Percentiles rank a stretch among this genome's conserved stretches.
These are phyloP conservation scores for Helleia helle DNA, from an alignment of 2,888 invertebrate species.

Conservation along the genomic window DNA sequence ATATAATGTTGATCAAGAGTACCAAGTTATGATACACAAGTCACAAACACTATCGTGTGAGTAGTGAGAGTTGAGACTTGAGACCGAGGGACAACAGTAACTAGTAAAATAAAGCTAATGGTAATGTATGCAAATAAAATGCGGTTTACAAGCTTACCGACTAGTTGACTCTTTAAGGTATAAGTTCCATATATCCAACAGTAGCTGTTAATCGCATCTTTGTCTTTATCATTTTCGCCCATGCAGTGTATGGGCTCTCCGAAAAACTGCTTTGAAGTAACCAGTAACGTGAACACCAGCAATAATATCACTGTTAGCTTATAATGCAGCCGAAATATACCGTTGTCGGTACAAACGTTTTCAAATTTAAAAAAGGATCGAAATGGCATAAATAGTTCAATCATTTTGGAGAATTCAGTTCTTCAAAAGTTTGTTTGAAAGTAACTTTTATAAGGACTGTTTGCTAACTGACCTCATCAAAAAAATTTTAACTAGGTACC, in stretches of 20 bases:
- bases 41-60: too few relatives aligned
- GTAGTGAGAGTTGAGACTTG: too few relatives aligned
- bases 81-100: too few relatives aligned
- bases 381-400: conserved; percentile 79
- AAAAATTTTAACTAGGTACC: background rate
- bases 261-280: conserved; percentile 88
- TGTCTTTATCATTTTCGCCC: conserved; percentile 63
- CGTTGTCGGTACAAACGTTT: conserved; percentile 82
- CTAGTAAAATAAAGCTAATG: too few relatives aligned
- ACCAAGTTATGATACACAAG: too few relatives aligned
- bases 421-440: background rate
- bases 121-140: too few relatives aligned
- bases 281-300: conserved; percentile 80
- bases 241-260: conserved; percentile 89
- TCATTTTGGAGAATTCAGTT: conserved; percentile 58
- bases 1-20: too few relatives aligned
- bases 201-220: conserved; percentile 80
- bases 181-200: conserved; percentile 88
- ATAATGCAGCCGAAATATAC: conserved; percentile 83
- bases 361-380: conserved; percentile 79
- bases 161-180: conserved; percentile 62
- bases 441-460: too few relatives aligned
- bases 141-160: conserved; percentile 53
- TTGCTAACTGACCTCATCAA: background rate
- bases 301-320: conserved; percentile 81